Percentiles rank a stretch among this genome's conserved stretches.
phyloP scores from a whole-genome alignment of 2,888 invertebrate genomes.

The Apamea anceps region DNA sequence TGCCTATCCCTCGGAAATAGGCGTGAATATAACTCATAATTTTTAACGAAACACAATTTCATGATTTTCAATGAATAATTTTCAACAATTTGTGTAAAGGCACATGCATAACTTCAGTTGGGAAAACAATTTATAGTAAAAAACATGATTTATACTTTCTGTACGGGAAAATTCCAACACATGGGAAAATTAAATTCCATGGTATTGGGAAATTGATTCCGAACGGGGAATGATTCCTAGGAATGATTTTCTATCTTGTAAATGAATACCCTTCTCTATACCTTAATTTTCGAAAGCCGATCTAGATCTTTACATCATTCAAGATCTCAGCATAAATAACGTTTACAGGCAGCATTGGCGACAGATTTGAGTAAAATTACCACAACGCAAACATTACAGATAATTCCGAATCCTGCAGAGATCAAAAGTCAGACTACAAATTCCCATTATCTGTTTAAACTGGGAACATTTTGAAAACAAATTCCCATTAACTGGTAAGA shows the following conservation, averaged over 20 bases:
- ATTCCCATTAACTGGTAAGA: conserved; percentile 8
- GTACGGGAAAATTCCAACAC: conserved; percentile 21
- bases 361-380: conserved; percentile 17
- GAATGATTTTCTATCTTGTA: conserved; percentile 54
- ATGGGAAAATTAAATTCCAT: conserved; percentile 37
- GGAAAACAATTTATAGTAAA: conserved; percentile 19
- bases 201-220: conserved; percentile 30
- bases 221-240: conserved; percentile 53
- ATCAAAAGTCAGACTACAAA: neutral
- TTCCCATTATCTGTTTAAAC: conserved; percentile 8
- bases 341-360: conserved; percentile 8
- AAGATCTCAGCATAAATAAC: conserved; percentile 24
- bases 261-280: conserved; percentile 36
- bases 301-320: conserved; percentile 24
- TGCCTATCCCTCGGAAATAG: conserved; percentile 9
- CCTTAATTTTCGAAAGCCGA: conserved; percentile 35
- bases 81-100: conserved; percentile 45
- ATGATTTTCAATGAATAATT: conserved; percentile 34
- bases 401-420: neutral
- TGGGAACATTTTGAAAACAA: neutral
- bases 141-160: conserved; percentile 48
- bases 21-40: conserved; percentile 30
- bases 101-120: conserved; percentile 33
- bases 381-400: neutral
- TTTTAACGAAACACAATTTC: conserved; percentile 5